Evolutionary conservation across 2,113 vertebrate genomes (phyloP).

Genomic region (Periophthalmodon schlosseri): DNA sequence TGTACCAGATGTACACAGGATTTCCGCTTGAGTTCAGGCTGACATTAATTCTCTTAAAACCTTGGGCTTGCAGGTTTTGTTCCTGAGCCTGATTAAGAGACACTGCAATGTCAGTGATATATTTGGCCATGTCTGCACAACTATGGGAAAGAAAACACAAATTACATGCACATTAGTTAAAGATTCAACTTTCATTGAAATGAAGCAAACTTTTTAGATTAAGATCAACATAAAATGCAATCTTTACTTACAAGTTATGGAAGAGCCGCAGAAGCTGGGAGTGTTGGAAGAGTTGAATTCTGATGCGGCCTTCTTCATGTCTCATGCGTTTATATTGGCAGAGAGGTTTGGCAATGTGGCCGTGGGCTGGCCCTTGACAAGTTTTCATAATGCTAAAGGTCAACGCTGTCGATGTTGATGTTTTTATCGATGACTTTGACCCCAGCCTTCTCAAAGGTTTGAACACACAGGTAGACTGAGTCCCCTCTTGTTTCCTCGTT

Average conservation of each 20-base stretch:
- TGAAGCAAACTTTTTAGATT: neutral
- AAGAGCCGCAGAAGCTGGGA: too few relatives aligned
- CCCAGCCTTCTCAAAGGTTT: neutral
- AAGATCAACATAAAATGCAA: neutral
- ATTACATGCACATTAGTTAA: neutral
- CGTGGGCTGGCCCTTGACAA: neutral
- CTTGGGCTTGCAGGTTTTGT: neutral
- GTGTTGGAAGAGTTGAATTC: too few relatives aligned
- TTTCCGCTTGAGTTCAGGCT: constrained; percentile 2
- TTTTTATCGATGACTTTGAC: neutral
- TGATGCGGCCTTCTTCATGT: neutral
- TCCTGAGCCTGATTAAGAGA: neutral
- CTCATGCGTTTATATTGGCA: neutral
- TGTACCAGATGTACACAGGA: neutral
- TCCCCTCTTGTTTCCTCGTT: neutral
- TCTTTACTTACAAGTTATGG: too few relatives aligned
- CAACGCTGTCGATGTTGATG: neutral
- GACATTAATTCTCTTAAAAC: neutral
- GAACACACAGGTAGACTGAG: neutral
- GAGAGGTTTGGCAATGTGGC: neutral
- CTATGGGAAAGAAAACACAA: too few relatives aligned
- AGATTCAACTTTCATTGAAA: neutral
- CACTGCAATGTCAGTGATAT: neutral
- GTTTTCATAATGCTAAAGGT: too few relatives aligned
- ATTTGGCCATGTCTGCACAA: neutral